Evolutionary conservation across 2,797 vertebrate species (phyloP).

Genomic region (Leptoclinus maculatus): DNA sequence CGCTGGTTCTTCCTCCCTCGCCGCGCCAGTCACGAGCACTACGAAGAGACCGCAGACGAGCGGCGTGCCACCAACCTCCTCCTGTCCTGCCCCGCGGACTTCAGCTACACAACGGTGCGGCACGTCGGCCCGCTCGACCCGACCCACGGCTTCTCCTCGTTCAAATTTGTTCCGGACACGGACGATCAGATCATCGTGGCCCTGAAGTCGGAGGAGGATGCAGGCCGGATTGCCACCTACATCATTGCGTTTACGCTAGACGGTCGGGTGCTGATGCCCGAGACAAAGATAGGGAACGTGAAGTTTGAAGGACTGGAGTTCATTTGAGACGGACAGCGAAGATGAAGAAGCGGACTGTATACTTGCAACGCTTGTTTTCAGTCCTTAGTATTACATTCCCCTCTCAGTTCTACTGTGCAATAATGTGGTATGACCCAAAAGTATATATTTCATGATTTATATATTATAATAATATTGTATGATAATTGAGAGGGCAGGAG

Average conservation of each 20-base stretch:
- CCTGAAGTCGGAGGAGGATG: conserved; percentile 93
- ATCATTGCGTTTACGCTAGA: conserved; percentile 93
- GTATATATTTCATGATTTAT: conserved; percentile 16
- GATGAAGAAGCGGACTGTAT: background rate
- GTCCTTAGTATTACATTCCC: conserved; percentile 3
- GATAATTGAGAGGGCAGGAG: conserved; percentile 6
- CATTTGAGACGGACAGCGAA: conserved; percentile 74
- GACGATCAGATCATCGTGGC: conserved; percentile 93
- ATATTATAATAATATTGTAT: background rate
- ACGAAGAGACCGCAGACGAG: conserved; percentile 90
- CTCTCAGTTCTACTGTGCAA: conserved; percentile 29
- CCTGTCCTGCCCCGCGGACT: conserved; percentile 88
- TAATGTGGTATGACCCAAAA: conserved; percentile 14
- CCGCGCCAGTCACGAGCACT: conserved; percentile 90
- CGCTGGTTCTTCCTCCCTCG: conserved; percentile 97
- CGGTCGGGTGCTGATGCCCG: conserved; percentile 90
- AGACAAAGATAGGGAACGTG: conserved; percentile 90
- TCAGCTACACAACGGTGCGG: conserved; percentile 75
- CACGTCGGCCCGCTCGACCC: conserved; percentile 85
- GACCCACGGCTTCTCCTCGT: conserved; percentile 95
- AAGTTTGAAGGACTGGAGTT: conserved; percentile 98
- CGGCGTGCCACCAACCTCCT: conserved; percentile 91
- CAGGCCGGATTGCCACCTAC: conserved; percentile 89
- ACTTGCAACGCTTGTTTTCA: conserved; percentile 5
- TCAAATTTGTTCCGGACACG: conserved; percentile 93